These are phyloP conservation scores for Pelusios castaneus DNA, from an alignment of 2,113 vertebrate species.

Conservation along the genomic window DNA sequence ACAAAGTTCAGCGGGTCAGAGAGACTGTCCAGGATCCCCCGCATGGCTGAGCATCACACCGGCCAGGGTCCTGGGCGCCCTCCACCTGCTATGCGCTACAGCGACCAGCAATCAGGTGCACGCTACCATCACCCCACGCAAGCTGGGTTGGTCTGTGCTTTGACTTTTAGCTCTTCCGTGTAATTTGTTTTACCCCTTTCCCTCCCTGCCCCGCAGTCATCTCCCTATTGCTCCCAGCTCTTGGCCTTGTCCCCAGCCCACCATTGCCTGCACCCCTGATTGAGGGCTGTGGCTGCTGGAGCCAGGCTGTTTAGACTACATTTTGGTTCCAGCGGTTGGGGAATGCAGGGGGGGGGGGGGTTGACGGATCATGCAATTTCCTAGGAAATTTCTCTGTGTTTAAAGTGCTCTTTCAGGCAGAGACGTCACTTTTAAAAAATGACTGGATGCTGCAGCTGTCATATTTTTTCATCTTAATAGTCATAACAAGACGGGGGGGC, in stretches of 20 bases:
- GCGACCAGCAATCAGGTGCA: neutral
- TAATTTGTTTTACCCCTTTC: neutral
- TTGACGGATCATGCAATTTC: neutral
- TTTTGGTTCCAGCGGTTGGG: neutral
- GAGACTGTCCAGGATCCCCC: neutral
- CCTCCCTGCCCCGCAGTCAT: neutral
- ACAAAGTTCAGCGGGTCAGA: neutral
- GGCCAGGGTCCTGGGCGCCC: neutral
- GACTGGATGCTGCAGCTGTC: neutral
- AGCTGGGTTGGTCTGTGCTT: neutral
- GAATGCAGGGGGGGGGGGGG: neutral
- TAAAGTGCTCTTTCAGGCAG: slow-evolving; percentile 6
- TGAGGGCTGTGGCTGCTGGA: neutral
- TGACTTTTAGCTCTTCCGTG: neutral
- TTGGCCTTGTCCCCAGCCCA: neutral
- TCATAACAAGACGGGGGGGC: neutral
- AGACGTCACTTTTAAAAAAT: neutral
- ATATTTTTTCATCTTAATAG: slow-evolving; percentile 9
- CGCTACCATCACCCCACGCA: neutral
- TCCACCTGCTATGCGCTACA: neutral
- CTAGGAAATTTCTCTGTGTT: neutral
- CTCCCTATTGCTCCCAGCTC: neutral
- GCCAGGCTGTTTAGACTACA: rapidly evolving
- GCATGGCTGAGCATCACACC: neutral
- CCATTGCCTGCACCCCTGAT: neutral